phyloP scores from a whole-genome alignment of 2,113 vertebrate species.

The Rhinolophus ferrumequinum region DNA sequence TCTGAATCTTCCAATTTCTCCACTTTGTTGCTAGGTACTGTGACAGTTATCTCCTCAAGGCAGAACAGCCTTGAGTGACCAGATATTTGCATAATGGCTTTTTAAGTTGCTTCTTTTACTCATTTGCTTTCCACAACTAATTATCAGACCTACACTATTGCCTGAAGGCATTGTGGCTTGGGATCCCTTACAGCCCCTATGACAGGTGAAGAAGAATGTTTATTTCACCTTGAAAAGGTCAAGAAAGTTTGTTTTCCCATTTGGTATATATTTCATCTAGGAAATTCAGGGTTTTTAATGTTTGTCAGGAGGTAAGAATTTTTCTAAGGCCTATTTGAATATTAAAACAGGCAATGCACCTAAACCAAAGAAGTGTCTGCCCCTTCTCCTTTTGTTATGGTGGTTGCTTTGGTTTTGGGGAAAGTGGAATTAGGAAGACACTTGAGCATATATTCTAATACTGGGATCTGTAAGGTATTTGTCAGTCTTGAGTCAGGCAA shows the following conservation, averaged over 20 bases:
- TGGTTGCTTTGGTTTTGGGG: neutral
- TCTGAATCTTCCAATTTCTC: neutral
- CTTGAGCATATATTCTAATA: constrained; percentile 1
- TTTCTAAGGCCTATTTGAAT: neutral
- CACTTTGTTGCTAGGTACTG: neutral
- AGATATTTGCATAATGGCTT: constrained; percentile 39
- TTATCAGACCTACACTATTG: neutral
- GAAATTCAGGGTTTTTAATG: neutral
- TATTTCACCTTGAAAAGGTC: constrained; percentile 25
- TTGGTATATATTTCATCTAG: constrained; percentile 4
- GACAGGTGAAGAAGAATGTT: neutral
- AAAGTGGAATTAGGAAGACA: neutral
- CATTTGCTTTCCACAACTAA: constrained; percentile 40
- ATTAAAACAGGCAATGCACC: neutral
- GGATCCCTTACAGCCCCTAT: neutral
- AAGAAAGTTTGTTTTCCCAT: neutral
- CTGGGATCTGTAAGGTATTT: neutral
- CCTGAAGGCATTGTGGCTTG: constrained; percentile 4
- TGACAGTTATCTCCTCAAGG: constrained; percentile 27
- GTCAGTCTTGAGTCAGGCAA: neutral
- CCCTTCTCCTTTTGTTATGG: neutral
- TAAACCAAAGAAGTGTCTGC: neutral
- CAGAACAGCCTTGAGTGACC: neutral
- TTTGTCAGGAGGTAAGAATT: neutral
- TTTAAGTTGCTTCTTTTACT: neutral